Percentiles rank a stretch among this genome's conserved stretches.
Evolutionary conservation across 2,888 invertebrate genomes (phyloP).

Genomic region (Drosophila engyochracea): DNA sequence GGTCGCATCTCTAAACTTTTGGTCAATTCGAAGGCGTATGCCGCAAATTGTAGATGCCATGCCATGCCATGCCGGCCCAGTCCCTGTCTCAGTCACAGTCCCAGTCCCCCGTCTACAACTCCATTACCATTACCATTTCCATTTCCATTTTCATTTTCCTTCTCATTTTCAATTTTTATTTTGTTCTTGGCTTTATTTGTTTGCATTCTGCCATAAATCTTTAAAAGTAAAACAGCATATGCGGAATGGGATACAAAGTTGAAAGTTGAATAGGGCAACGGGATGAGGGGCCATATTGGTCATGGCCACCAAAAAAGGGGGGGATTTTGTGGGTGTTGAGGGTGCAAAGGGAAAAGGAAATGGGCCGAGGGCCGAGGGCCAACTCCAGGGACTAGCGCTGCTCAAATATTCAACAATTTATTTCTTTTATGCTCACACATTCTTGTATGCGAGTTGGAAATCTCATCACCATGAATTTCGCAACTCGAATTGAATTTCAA

Average conservation of each 20-base stretch:
- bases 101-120: not conserved
- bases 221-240: constrained; percentile 49
- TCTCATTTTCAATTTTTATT: constrained; percentile 20
- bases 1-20: constrained; percentile 40
- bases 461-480: not conserved
- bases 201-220: constrained; percentile 66
- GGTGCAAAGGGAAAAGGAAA: not conserved
- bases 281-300: constrained; percentile 3
- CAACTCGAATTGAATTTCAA: not conserved
- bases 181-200: constrained; percentile 41
- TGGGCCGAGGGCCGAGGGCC: not conserved
- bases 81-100: not conserved
- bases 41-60: constrained; percentile 20
- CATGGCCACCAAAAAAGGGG: constrained; percentile 2
- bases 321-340: not conserved
- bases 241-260: constrained; percentile 13
- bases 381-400: constrained; percentile 14
- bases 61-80: not conserved
- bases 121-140: constrained; percentile 13
- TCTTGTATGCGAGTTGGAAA: constrained; percentile 24
- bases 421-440: constrained; percentile 55
- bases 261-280: constrained; percentile 11
- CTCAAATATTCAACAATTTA: constrained; percentile 65
- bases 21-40: constrained; percentile 11
- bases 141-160: constrained; percentile 8